Conservation (phyloP, 2,113 vertebrate genomes). For the Brachypteracias leptosomus region DNA sequence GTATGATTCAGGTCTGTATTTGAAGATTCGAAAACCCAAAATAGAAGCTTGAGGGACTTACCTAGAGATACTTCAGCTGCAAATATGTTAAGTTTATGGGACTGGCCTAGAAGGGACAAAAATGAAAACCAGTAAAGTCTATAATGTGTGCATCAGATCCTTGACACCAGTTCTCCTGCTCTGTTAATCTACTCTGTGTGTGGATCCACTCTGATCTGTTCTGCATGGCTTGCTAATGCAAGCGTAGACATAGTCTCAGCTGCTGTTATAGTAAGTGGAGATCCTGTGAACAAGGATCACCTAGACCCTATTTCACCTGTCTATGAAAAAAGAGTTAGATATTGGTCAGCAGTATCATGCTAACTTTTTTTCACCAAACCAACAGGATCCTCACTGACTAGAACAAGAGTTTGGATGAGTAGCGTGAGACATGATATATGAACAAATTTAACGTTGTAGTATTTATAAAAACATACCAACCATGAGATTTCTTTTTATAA, state of each 20-base stretch:
- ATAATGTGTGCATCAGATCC: neutral
- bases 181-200: neutral
- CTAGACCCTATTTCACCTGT: neutral
- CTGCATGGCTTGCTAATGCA: neutral
- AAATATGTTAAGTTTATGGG: neutral
- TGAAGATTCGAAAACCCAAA: neutral
- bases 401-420: neutral
- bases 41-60: neutral
- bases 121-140: neutral
- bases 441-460: neutral
- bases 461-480: neutral
- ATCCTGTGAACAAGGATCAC: neutral
- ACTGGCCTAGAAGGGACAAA: neutral
- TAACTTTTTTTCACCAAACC: neutral
- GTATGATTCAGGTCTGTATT: neutral
- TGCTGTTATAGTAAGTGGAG: neutral
- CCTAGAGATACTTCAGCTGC: neutral
- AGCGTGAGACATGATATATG: neutral
- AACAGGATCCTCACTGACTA: neutral
- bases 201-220: neutral
- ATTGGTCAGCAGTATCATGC: neutral
- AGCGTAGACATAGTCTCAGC: neutral
- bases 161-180: accelerated
- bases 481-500: neutral
- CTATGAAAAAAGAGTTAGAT: neutral